These are phyloP conservation scores for Phyllostomus discolor DNA, from an alignment of 2,113 vertebrate genomes.

Conservation along the genomic window DNA sequence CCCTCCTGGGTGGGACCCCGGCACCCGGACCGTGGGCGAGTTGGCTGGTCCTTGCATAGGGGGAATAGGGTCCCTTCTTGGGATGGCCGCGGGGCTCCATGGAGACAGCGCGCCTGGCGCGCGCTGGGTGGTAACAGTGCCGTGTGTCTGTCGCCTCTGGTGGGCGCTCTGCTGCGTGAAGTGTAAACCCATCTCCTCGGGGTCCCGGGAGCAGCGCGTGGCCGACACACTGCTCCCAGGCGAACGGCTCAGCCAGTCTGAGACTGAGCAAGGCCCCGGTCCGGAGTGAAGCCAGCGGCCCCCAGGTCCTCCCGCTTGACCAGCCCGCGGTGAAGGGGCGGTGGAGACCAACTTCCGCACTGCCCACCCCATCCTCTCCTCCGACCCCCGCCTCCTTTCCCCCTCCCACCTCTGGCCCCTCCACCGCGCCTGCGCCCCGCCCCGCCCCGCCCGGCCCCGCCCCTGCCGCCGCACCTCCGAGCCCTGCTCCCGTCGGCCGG, in stretches of 20 bases:
- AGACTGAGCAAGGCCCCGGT: rapidly evolving
- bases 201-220: not conserved
- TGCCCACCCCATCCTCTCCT: rapidly evolving
- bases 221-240: not conserved
- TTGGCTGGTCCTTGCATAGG: rapidly evolving
- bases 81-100: not conserved
- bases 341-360: not conserved
- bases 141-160: not conserved
- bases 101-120: not conserved
- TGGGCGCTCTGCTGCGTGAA: rapidly evolving
- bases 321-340: not conserved
- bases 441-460: rapidly evolving
- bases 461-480: not conserved
- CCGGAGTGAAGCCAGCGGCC: rapidly evolving
- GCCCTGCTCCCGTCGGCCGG: not conserved
- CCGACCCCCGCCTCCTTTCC: not conserved
- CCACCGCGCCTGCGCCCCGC: rapidly evolving
- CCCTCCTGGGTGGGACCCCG: not conserved
- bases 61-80: not conserved
- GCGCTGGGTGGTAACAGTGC: rapidly evolving
- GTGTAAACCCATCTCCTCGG: no score
- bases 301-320: rapidly evolving
- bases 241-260: rapidly evolving
- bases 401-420: no score
- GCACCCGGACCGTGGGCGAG: not conserved